phyloP scores from a whole-genome alignment of 1,140 invertebrate genomes.

The Tetramorium simillimum region DNA sequence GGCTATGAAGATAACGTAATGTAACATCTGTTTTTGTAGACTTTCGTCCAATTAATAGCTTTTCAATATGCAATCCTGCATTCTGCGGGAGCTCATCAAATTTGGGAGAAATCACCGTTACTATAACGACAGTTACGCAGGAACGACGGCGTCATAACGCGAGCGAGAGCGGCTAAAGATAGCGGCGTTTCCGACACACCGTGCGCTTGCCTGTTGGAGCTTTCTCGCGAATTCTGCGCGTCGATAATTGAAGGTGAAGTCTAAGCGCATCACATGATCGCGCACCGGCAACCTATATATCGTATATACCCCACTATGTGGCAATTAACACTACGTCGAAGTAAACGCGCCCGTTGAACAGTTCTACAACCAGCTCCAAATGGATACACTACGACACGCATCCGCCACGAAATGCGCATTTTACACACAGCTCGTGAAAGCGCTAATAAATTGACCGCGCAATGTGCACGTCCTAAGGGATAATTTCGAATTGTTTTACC shows the following conservation, averaged over 20 bases:
- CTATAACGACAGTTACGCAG: not conserved
- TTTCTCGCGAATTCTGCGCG: slow-evolving; percentile 25
- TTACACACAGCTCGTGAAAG: slow-evolving; percentile 30
- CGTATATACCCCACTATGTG: not conserved
- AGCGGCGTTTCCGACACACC: not conserved
- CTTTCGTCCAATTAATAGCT: not conserved
- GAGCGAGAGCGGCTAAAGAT: slow-evolving; percentile 8
- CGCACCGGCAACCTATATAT: not conserved
- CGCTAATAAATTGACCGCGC: slow-evolving; percentile 43
- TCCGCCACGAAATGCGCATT: slow-evolving; percentile 2
- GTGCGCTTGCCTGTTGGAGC: not conserved
- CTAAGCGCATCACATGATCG: not conserved
- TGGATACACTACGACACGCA: not conserved
- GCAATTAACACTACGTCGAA: slow-evolving; percentile 27
- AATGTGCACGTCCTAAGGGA: not conserved
- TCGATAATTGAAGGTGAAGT: slow-evolving; percentile 30
- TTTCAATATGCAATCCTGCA: not conserved
- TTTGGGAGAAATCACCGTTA: slow-evolving; percentile 24
- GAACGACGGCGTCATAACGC: not conserved
- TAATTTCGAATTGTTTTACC: slow-evolving; percentile 4
- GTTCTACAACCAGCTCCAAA: not conserved
- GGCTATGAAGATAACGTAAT: not conserved
- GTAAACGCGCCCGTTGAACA: slow-evolving; percentile 20
- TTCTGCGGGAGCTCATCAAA: not conserved
- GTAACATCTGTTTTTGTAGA: not conserved